phyloP scores from a whole-genome alignment of 2,113 vertebrate species.

The Fukomys damarensis region DNA sequence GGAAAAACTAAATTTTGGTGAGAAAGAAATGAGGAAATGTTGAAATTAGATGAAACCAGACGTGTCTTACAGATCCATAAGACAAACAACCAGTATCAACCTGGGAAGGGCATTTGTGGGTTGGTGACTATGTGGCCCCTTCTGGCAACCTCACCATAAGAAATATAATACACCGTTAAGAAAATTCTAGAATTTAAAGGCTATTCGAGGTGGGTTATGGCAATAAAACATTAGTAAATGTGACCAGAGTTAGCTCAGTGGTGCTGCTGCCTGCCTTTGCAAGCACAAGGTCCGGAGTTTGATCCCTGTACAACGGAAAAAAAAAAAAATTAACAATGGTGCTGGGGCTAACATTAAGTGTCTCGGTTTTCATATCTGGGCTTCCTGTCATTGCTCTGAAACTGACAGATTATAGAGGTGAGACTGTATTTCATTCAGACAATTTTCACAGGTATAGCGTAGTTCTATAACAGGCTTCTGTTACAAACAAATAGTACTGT shows the following conservation, averaged over 20 bases:
- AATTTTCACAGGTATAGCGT: constrained; percentile 14
- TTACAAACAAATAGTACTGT: constrained; percentile 5
- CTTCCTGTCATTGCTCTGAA: neutral
- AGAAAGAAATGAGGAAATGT: neutral
- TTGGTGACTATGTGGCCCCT: neutral
- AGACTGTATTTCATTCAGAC: constrained; percentile 15
- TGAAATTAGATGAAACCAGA: neutral
- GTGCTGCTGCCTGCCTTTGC: too few relatives aligned
- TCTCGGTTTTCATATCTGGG: neutral
- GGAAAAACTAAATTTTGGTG: neutral
- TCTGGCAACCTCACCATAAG: neutral
- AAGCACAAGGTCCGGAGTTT: too few relatives aligned
- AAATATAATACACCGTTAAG: neutral
- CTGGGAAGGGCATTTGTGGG: neutral
- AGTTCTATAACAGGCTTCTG: neutral
- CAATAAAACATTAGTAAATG: neutral
- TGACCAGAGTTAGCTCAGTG: too few relatives aligned
- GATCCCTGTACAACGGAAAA: too few relatives aligned
- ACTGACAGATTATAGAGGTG: constrained; percentile 25
- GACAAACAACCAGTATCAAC: neutral
- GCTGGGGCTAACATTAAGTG: neutral
- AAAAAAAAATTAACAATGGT: too few relatives aligned
- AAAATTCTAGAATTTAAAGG: constrained; percentile 4
- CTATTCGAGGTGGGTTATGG: neutral
- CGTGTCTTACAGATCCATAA: neutral